phyloP scores from a whole-genome alignment of 2,113 vertebrate genomes.

The Oenanthe oenanthe region DNA sequence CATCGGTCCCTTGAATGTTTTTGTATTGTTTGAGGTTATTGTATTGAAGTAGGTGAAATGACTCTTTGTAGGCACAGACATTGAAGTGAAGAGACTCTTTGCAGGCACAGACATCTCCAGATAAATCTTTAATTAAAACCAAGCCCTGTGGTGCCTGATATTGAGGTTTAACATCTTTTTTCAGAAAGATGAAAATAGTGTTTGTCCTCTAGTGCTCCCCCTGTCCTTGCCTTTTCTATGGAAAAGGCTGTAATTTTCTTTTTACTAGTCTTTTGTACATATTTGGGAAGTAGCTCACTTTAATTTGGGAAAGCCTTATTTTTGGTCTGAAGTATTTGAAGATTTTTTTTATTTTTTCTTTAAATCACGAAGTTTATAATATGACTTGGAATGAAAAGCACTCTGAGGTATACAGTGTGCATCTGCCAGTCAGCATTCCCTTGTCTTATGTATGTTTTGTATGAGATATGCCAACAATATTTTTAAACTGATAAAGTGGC shows the following conservation, averaged over 20 bases:
- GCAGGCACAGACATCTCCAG: not conserved
- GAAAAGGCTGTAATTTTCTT: not conserved
- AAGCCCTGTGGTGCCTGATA: not conserved
- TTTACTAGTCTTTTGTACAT: not conserved
- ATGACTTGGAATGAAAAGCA: not conserved
- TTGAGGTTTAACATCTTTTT: not conserved
- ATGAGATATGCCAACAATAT: not conserved
- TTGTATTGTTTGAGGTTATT: not conserved
- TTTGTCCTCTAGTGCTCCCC: not conserved
- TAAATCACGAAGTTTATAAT: not conserved
- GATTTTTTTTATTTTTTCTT: not conserved
- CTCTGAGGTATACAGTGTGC: not conserved
- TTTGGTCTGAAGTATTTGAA: not conserved
- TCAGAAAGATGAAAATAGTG: not conserved
- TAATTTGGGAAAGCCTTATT: not conserved
- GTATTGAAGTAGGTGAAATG: not conserved
- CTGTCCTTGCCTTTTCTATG: rapidly evolving
- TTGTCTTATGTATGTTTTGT: not conserved
- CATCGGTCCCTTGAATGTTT: not conserved
- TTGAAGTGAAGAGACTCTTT: not conserved
- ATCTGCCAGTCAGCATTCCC: not conserved
- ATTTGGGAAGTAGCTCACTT: not conserved
- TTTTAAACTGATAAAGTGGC: not conserved
- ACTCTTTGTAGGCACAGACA: not conserved
- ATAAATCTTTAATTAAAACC: not conserved